These are phyloP conservation scores for Acanthosoma haemorrhoidale DNA, from an alignment of 2,888 invertebrate species.

Conservation along the genomic window DNA sequence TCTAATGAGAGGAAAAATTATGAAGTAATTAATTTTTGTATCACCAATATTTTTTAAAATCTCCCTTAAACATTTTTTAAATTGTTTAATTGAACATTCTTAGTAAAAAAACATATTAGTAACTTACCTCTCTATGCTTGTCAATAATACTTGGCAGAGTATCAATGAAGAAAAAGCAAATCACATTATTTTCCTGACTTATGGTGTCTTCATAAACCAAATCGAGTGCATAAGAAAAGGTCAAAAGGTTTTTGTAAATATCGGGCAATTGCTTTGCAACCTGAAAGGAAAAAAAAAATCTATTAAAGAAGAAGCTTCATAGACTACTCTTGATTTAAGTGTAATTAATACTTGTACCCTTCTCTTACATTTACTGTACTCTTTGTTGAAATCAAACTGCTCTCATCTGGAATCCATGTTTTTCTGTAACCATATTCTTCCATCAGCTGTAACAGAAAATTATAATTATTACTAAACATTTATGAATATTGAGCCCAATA, in stretches of 20 bases:
- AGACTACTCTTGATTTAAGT: neutral
- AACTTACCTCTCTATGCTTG: conserved; percentile 15
- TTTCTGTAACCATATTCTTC: conserved; percentile 4
- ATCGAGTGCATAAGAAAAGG: conserved; percentile 31
- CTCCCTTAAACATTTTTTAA: neutral
- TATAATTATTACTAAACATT: too few relatives aligned
- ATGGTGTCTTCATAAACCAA: conserved; percentile 27
- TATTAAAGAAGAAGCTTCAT: neutral
- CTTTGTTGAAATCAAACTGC: neutral
- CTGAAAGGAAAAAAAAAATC: neutral
- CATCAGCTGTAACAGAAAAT: conserved; percentile 5
- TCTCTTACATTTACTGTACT: conserved; percentile 11
- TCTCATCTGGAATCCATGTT: conserved; percentile 19
- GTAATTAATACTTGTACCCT: neutral
- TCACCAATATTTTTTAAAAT: neutral
- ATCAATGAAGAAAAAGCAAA: conserved; percentile 14
- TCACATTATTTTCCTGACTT: neutral
- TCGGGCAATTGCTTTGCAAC: conserved; percentile 28
- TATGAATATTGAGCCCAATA: too few relatives aligned
- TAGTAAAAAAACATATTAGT: neutral
- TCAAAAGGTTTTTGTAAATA: conserved; percentile 30
- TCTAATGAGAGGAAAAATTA: too few relatives aligned
- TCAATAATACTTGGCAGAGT: conserved; percentile 7
- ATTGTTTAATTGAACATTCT: too few relatives aligned
- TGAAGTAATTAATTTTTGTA: too few relatives aligned